These are phyloP conservation scores for Xenopus tropicalis DNA, from an alignment of 2,113 vertebrate genomes.

Conservation along the genomic window UCB_Xtro_10.0 CM004445.2:119358501-119359000, in stretches of 20 bases:
- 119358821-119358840: slow-evolving; percentile 44
- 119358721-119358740: slow-evolving; percentile 46
- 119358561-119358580: slow-evolving; percentile 17
- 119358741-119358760: slow-evolving; percentile 46
- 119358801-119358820: slow-evolving; percentile 45
- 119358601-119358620: slow-evolving; percentile 23
- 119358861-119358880: slow-evolving; percentile 42
- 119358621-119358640: slow-evolving; percentile 42
- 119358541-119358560: slow-evolving; percentile 32
- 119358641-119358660: slow-evolving; percentile 36
- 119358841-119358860: slow-evolving; percentile 45
- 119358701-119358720: slow-evolving; percentile 46
- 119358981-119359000: slow-evolving; percentile 24
- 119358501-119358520: background rate
- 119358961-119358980: background rate
- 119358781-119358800: slow-evolving; percentile 41
- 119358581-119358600: slow-evolving; percentile 30
- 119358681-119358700: slow-evolving; percentile 42
- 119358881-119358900: slow-evolving; percentile 43
- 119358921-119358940: slow-evolving; percentile 41
- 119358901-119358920: slow-evolving; percentile 36
- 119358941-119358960: slow-evolving; percentile 28
- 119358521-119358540: slow-evolving; percentile 12
- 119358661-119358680: slow-evolving; percentile 44
- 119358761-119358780: slow-evolving; percentile 42